Percentiles rank a stretch among this genome's conserved stretches.
phyloP scores from a whole-genome alignment of 2,113 vertebrate species.

The Mormyrus lacerda region DNA sequence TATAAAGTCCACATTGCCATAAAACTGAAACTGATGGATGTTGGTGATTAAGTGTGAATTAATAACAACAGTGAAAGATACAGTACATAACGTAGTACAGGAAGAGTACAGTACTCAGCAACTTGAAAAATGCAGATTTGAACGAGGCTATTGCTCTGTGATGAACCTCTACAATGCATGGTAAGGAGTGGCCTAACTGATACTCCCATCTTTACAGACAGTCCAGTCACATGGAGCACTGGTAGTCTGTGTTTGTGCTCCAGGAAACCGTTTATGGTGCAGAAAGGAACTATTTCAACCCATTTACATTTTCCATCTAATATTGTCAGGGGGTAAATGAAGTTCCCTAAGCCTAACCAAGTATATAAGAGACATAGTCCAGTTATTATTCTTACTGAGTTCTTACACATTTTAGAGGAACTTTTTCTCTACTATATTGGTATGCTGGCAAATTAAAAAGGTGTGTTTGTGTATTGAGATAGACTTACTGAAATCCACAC shows the following conservation, averaged over 20 bases:
- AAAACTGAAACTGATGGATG: background rate
- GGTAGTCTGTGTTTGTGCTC: background rate
- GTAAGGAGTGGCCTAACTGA: background rate
- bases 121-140: too few species aligned
- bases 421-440: background rate
- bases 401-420: background rate
- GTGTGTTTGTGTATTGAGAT: background rate
- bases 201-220: too few species aligned
- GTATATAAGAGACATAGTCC: background rate
- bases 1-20: background rate
- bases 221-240: too few species aligned
- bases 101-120: background rate
- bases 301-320: background rate
- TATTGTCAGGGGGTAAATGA: background rate
- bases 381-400: too few species aligned
- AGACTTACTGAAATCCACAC: background rate
- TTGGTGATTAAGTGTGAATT: background rate
- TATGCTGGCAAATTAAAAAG: background rate
- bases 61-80: background rate
- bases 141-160: background rate
- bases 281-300: background rate
- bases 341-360: background rate
- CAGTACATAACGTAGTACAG: background rate
- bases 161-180: background rate
- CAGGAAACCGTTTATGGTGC: background rate